Evolutionary conservation across 1,140 invertebrate species (phyloP), one percentile per base, ranked within the genome.

Genomic region (Aphidius gifuensis): DNA sequence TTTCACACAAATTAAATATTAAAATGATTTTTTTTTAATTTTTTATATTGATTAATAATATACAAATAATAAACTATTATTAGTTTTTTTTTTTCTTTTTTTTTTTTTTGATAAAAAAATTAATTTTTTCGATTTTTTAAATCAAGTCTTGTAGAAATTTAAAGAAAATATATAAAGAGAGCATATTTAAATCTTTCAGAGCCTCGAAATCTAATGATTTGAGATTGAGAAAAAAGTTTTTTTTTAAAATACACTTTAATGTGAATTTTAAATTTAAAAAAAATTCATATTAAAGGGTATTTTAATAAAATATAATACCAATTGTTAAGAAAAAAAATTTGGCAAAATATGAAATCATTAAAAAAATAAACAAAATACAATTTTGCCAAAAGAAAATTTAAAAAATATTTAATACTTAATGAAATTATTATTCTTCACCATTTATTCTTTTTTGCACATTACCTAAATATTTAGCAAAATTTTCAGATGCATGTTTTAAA

Each of bases 381-480:
- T 44, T 50, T 7, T 42, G 16, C 11, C 38, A 16, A 16, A 38
- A 11, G 4, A 44, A 5, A 3, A 45, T 53, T 11, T 16, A 46
- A 56, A 56, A 43, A n/a, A 32, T 32, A 32, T 32, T 32, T 32
- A 32, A 32, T 32, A 32, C 23, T 32, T 32, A 32, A 32, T 32
- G 23, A 32, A 46, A 40, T 39, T 58, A 53, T 66, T 49, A 79
- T 54, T 77, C 71, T 55, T 77, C 78, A 9, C 75, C 75, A 64
- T 84, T 81, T 68, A 83, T 78, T 64, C 76, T 75, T 64, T 80
- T 82, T 64, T 83, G 81, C 44, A 85, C 74, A 58, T 78, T 71
- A 44, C 78, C 80, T 5, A 85, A 66, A 64, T 84, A 85, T 61
- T 74, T 77, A 2, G 82, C 76, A 58, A 84, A 80, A 5, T 80